Evolutionary conservation across 2,113 vertebrate species (phyloP).

Genomic region (Lepus timidus): DNA sequence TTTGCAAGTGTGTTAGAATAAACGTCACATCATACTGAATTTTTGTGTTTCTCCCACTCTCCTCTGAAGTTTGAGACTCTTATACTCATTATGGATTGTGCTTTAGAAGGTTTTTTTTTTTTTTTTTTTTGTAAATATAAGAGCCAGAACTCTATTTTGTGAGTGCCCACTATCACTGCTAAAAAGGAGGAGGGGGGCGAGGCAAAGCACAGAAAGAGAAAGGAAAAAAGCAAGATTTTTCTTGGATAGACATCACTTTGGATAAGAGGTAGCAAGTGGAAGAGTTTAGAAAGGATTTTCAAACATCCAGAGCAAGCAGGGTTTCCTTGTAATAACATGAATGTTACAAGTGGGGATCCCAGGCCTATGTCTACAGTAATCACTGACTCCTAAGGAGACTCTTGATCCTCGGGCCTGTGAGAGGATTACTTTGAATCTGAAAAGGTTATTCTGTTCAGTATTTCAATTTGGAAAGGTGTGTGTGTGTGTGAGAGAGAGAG

Average conservation of each 20-base stretch:
- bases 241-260: not conserved
- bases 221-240: not conserved
- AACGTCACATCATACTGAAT: not conserved
- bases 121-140: not conserved
- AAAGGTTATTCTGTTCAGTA: not conserved
- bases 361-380: too few species aligned
- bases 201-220: not conserved
- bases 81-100: not conserved
- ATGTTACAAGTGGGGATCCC: too few species aligned
- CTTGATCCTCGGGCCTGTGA: not conserved
- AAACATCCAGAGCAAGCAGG: not conserved
- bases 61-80: not conserved
- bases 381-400: not conserved
- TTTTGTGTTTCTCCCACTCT: not conserved
- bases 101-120: not conserved
- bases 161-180: not conserved
- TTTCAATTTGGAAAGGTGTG: conserved; percentile 5
- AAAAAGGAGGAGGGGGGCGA: not conserved
- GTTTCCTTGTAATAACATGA: not conserved
- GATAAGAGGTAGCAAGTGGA: not conserved
- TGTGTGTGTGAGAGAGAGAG: not conserved
- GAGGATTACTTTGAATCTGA: not conserved
- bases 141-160: not conserved
- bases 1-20: not conserved
- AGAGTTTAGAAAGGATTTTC: not conserved